Evolutionary conservation across 2,113 vertebrate genomes (phyloP), one percentile per base, ranked within the genome.

Genomic region (Hydrochoerus hydrochaeris): DNA sequence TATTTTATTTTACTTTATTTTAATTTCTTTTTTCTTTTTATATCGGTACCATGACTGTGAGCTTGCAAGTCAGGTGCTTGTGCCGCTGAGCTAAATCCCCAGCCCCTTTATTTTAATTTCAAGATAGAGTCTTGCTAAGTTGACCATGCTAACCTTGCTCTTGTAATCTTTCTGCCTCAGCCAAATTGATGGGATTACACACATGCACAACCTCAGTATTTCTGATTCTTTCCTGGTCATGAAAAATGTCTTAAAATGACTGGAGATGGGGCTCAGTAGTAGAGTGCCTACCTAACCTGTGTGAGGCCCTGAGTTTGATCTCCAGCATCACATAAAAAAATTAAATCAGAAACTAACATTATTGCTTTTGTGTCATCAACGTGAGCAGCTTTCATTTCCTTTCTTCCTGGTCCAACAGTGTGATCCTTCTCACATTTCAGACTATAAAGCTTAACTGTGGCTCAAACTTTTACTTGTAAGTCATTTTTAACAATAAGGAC

Each of bases 401-500:
- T 96, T 94, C 24, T 95, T 85, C 38, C 44, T 71, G 77, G 28
- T 32, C 7, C 46, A 75, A 38, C 54, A 57, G 12, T 60, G 28
- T 85, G 46, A 90, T 88, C 91, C 57, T 95, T 24, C 8, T 44
- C 52, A 90, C 41, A 69, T 88, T 91, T 94, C 24, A 92, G 32
- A 82, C 63, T 85, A 26, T 41, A 88, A 10, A 77, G 38, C 30
- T 95, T 63, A 95, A 94, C 80, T 62, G 67, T 54, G 52, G 62
- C 77, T 96, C 87, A 94, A 73, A 95, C 85, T 94, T 97, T 92
- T 94, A 83, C 82, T 95, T 93, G 63, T 60, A 49, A 65, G 67
- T 87, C 26, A 75, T 89, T 91, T 85, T 92, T 97, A 97, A 93
- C 87, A 89, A 62, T 95, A 93, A 96, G 46, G 73, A 75, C 67